Percentiles rank a stretch among this genome's conserved stretches.
These are phyloP conservation scores for Amphiprion ocellaris DNA, from an alignment of 2,113 vertebrate genomes.

Conservation along the genomic window DNA sequence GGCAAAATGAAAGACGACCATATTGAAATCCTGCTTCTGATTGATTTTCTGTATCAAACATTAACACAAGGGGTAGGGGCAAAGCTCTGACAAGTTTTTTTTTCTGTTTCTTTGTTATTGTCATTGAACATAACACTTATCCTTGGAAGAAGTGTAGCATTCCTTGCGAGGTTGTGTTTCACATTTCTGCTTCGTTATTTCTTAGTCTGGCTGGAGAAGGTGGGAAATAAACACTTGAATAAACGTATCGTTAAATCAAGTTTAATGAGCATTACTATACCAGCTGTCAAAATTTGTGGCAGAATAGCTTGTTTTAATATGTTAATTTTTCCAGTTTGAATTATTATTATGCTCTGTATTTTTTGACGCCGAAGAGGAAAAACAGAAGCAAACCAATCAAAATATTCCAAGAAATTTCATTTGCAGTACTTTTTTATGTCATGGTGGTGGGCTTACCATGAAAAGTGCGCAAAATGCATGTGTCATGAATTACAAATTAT, in stretches of 20 bases:
- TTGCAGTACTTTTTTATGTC: background rate
- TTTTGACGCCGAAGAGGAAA: background rate
- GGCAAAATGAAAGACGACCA: conserved; percentile 68
- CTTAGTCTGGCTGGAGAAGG: background rate
- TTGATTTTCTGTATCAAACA: conserved; percentile 65
- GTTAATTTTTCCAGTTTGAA: background rate
- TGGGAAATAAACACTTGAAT: conserved; percentile 5
- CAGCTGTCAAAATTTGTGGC: too few species aligned
- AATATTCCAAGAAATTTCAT: background rate
- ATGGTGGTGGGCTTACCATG: background rate
- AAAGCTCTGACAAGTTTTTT: conserved; percentile 9
- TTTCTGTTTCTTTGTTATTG: conserved; percentile 31
- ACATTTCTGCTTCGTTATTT: background rate
- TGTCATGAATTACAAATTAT: conserved; percentile 25
- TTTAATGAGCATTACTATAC: too few species aligned
- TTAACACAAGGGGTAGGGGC: conserved; percentile 19
- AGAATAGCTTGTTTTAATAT: too few species aligned
- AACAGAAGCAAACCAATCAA: background rate
- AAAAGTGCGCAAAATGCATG: background rate
- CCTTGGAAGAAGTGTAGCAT: conserved; percentile 40
- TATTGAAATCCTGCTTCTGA: conserved; percentile 59
- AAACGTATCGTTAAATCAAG: too few species aligned
- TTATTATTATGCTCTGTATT: background rate
- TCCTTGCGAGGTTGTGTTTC: conserved; percentile 36
- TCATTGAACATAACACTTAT: conserved; percentile 50